A percentile compares a stretch with the other conserved stretches of the same genome.
These are phyloP conservation scores for Hesperophylax magnus DNA, from an alignment of 1,140 invertebrate genomes.

Conservation along the genomic window DNA sequence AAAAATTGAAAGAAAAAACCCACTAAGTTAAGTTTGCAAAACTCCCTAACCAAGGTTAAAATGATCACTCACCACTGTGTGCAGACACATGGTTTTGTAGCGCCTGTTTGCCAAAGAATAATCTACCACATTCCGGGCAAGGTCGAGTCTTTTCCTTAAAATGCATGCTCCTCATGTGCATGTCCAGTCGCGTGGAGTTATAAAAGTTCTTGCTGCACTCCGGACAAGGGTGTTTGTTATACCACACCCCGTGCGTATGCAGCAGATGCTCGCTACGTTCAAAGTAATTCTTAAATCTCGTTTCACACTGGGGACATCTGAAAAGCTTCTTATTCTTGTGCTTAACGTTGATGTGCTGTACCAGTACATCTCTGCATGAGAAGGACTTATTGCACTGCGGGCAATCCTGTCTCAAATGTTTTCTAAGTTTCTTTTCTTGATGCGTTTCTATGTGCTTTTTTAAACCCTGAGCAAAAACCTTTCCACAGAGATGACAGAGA, in stretches of 20 bases:
- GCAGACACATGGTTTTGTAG: neutral
- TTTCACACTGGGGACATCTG: neutral
- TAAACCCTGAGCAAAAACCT: neutral
- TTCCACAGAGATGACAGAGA: conserved; percentile 1
- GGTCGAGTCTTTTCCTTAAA: neutral
- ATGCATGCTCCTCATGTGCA: neutral
- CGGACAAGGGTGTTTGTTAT: neutral
- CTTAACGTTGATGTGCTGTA: neutral
- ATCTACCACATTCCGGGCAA: neutral
- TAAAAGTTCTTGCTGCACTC: neutral
- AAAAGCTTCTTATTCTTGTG: conserved; percentile 2
- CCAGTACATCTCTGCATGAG: neutral
- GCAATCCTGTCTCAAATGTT: neutral
- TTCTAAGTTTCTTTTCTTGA: neutral
- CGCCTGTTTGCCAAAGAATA: neutral
- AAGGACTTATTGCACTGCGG: neutral
- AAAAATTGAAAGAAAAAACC: too few relatives aligned
- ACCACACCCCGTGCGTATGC: neutral
- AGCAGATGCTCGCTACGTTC: neutral
- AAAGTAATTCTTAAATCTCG: neutral
- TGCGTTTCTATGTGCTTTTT: neutral
- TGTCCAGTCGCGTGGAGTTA: neutral
- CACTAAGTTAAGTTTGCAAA: too few relatives aligned
- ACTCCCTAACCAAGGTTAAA: neutral
- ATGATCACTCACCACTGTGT: conserved; percentile 2